Base-by-base conservation (phyloP, 2,888 invertebrate genomes). In the Nymphalis polychloros region DNA sequence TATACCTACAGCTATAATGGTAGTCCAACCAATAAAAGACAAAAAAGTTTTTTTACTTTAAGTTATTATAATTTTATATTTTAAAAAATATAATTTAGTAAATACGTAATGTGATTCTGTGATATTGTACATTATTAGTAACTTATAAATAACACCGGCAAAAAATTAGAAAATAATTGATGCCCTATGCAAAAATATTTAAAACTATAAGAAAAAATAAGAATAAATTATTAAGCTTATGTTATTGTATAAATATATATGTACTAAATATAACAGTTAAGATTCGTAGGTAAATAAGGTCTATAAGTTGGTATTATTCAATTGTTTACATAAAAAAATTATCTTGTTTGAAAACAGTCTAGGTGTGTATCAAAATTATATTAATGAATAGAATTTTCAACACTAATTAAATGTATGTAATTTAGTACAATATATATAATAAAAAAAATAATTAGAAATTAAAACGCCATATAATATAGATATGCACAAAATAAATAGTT, bases 71-170 rank as follows among this genome's bases (percentile, higher is more conserved):
- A 61, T 57, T 48, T 46, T 49, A 31, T 27, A 16, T 52, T 52
- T 49, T 8, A 63, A 46, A n/a, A 19, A 17, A 31, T 41, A 27
- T 64, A 55, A n/a, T 63, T 64, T 64, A 59, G 53, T 69, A 73
- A 78, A 73, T 77, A 76, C 74, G 72, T 75, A 67, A 67, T 77
- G 78, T 82, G 79, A 84, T 84, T 86, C 89, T 89, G 89, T 89
- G 89, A 89, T 89, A 89, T 85, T 85, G 79, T 85, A 83, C 78
- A 77, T 78, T 78, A 75, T 75, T 81, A 69, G 57, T 55, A 68
- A 65, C 27, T 52, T 65, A 48, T 59, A 60, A 53, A 68, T 48
- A 63, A 55, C 63, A 62, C 50, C 19, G 64, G 47, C 50, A 48
- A 53, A 67, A 61, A 53, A 64, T 52, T 68, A 41, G 63, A 67